These are phyloP conservation scores for Pissodes strobi DNA, from an alignment of 1,140 invertebrate species.

Conservation along the genomic window DNA sequence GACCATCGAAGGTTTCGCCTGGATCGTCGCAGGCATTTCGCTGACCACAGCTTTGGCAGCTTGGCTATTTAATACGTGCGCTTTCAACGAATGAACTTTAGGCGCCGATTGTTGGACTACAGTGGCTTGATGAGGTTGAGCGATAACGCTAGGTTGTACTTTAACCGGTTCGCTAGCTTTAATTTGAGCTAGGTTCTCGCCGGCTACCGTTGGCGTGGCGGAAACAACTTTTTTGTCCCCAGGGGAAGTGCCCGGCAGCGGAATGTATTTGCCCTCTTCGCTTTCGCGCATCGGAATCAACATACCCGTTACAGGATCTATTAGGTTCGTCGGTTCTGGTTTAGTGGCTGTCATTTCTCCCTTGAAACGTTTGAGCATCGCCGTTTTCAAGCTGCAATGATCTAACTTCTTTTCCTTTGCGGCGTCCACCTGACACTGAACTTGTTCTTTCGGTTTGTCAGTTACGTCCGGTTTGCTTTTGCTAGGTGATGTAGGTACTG, in stretches of 20 bases:
- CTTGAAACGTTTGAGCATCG: conserved; percentile 51
- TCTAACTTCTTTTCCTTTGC: conserved; percentile 42
- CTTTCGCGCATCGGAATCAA: conserved; percentile 72
- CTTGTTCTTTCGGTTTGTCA: conserved; percentile 19
- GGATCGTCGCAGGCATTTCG: conserved; percentile 28
- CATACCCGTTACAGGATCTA: conserved; percentile 78
- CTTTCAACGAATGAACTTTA: conserved; percentile 60
- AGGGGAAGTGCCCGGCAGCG: conserved; percentile 57
- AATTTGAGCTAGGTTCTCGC: conserved; percentile 40
- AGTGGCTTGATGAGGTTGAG: conserved; percentile 34
- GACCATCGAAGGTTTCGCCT: neutral
- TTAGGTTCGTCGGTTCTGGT: conserved; percentile 65
- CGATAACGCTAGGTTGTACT: conserved; percentile 30
- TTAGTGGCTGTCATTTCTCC: conserved; percentile 44
- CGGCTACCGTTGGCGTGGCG: conserved; percentile 1
- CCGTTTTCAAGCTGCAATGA: conserved; percentile 50
- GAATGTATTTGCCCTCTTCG: conserved; percentile 73
- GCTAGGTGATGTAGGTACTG: neutral
- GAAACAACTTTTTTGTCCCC: conserved; percentile 30
- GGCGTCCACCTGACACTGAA: neutral
- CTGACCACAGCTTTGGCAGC: conserved; percentile 48
- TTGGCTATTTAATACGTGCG: conserved; percentile 59
- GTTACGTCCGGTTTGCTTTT: conserved; percentile 33
- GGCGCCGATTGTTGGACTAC: conserved; percentile 34
- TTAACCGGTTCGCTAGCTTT: conserved; percentile 37